Evolutionary conservation across 1,140 invertebrate genomes (phyloP).

Genomic region (Gonioctena quinquepunctata): DNA sequence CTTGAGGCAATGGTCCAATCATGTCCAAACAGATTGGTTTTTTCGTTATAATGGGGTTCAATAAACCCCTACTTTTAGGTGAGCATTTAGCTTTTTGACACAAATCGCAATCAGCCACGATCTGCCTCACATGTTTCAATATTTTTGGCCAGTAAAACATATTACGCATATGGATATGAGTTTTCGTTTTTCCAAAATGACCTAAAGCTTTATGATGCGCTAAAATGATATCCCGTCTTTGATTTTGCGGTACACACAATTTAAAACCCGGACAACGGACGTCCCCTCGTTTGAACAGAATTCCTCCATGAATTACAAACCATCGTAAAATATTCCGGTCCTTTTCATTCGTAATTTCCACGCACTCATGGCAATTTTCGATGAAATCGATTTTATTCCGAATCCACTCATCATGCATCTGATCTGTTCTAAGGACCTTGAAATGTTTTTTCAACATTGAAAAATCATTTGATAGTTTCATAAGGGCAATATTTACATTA

Average conservation of each 20-base stretch:
- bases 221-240: not conserved
- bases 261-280: not conserved
- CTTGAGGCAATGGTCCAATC: not conserved
- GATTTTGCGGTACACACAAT: not conserved
- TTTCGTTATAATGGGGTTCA: not conserved
- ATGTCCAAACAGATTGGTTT: not conserved
- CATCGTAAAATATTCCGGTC: not conserved
- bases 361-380: too few relatives aligned
- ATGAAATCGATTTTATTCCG: not conserved
- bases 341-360: too few relatives aligned
- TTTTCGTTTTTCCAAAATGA: slow-evolving; percentile 10
- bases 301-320: not conserved
- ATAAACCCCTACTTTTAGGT: not conserved
- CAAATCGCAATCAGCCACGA: slow-evolving; percentile 15
- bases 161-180: not conserved
- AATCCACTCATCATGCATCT: not conserved
- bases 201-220: slow-evolving; percentile 1
- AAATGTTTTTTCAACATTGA: not conserved
- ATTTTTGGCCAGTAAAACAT: slow-evolving; percentile 14
- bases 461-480: not conserved
- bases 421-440: not conserved
- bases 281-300: not conserved
- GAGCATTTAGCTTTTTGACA: slow-evolving; percentile 9
- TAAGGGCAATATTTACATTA: not conserved
- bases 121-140: not conserved